phyloP scores from a whole-genome alignment of 2,113 vertebrate genomes.

The Anoura caudifer region DNA sequence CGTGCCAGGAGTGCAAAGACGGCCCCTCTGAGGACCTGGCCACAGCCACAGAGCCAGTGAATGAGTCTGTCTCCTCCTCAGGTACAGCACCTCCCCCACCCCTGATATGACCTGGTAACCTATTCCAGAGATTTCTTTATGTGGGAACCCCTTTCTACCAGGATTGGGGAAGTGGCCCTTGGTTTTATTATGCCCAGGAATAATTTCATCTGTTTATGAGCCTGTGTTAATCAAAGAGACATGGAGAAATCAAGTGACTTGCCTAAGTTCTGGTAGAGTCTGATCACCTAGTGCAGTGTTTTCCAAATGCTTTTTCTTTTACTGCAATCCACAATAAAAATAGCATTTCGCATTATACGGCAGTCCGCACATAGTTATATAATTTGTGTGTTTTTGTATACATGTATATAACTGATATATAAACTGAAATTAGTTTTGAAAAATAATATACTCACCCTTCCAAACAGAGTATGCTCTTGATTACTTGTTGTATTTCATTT shows the following conservation, averaged over 20 bases:
- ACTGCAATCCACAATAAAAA: background rate
- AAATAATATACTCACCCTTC: background rate
- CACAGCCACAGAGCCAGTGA: background rate
- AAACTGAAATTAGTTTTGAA: constrained; percentile 26
- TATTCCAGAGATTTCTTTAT: background rate
- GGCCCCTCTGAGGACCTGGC: constrained; percentile 46
- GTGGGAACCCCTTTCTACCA: background rate
- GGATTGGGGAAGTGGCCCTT: background rate
- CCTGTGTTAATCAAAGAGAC: background rate
- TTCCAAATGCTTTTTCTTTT: background rate
- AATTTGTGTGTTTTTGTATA: background rate
- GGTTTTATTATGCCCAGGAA: background rate
- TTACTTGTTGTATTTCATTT: constrained; percentile 11
- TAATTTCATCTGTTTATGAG: background rate
- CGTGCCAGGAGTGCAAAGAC: constrained; percentile 79
- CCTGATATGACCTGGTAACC: background rate
- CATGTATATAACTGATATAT: background rate
- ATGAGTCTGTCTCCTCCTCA: constrained; percentile 45
- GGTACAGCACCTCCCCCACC: constrained; percentile 33
- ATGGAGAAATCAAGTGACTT: background rate
- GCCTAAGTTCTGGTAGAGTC: background rate
- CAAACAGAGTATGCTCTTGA: background rate
- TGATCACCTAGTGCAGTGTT: background rate
- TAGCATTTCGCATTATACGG: background rate
- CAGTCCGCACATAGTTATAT: background rate